phyloP scores from a whole-genome alignment of 2,888 invertebrate genomes.

The Brachyptera putata region DNA sequence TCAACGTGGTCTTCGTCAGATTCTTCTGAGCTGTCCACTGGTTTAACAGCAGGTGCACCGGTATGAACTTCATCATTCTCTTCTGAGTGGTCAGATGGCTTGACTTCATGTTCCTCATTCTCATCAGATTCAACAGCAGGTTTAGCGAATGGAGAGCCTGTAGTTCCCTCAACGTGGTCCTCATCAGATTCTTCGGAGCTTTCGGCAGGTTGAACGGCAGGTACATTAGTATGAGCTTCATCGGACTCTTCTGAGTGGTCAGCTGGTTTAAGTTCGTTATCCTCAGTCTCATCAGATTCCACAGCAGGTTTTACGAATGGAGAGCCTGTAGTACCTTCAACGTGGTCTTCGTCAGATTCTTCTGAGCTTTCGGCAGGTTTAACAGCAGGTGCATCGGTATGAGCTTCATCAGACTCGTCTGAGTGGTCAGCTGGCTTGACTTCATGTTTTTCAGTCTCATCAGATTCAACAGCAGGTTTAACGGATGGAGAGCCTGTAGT shows the following conservation, averaged over 20 bases:
- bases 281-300: slow-evolving; percentile 31
- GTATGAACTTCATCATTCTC: slow-evolving; percentile 3
- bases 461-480: slow-evolving; percentile 26
- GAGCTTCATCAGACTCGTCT: slow-evolving; percentile 34
- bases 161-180: neutral
- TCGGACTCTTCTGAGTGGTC: slow-evolving; percentile 19
- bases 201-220: slow-evolving; percentile 15
- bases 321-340: neutral
- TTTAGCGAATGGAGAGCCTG: neutral
- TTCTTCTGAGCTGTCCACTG: slow-evolving; percentile 15
- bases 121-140: slow-evolving; percentile 31
- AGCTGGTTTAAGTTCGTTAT: slow-evolving; percentile 24
- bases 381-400: neutral
- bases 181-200: slow-evolving; percentile 19
- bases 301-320: slow-evolving; percentile 20
- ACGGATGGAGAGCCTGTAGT: neutral
- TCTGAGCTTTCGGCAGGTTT: slow-evolving; percentile 15
- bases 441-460: slow-evolving; percentile 31
- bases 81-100: slow-evolving; percentile 23
- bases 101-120: slow-evolving; percentile 22
- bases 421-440: slow-evolving; percentile 23
- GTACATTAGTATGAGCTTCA: neutral
- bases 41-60: neutral
- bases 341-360: slow-evolving; percentile 22
- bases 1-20: slow-evolving; percentile 21